phyloP scores from a whole-genome alignment of 2,797 vertebrate genomes.

The Oreortyx pictus region DNA sequence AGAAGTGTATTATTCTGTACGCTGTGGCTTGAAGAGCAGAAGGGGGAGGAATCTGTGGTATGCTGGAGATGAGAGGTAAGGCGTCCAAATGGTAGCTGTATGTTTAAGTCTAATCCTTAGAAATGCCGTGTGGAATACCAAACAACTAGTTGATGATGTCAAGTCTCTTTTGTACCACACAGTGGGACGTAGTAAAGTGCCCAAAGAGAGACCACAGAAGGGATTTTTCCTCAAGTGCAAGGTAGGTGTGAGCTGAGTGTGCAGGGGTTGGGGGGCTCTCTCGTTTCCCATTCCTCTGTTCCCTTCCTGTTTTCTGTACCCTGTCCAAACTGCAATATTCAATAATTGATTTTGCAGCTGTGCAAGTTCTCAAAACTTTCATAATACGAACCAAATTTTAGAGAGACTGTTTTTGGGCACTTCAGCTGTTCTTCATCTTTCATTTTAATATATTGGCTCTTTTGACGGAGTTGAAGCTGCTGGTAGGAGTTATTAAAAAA shows the following conservation, averaged over 20 bases:
- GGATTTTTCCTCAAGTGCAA: neutral
- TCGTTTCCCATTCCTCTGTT: neutral
- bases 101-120: neutral
- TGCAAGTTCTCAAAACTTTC: slow-evolving; percentile 10
- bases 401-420: neutral
- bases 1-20: neutral
- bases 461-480: neutral
- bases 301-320: neutral
- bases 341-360: neutral
- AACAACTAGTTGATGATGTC: neutral
- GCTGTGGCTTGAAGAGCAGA: neutral
- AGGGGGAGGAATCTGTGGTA: neutral
- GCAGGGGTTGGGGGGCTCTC: neutral
- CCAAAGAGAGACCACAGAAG: neutral
- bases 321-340: neutral
- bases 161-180: neutral
- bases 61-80: slow-evolving; percentile 23
- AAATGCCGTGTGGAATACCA: neutral
- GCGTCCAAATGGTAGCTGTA: neutral
- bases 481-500: neutral
- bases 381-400: neutral
- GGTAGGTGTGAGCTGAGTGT: neutral
- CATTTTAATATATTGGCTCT: neutral
- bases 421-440: neutral
- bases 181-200: neutral